These are phyloP conservation scores for Epizoanthus fatuus DNA, from an alignment of 92 coral and sea anemone genomes.

Conservation along the genomic window DNA sequence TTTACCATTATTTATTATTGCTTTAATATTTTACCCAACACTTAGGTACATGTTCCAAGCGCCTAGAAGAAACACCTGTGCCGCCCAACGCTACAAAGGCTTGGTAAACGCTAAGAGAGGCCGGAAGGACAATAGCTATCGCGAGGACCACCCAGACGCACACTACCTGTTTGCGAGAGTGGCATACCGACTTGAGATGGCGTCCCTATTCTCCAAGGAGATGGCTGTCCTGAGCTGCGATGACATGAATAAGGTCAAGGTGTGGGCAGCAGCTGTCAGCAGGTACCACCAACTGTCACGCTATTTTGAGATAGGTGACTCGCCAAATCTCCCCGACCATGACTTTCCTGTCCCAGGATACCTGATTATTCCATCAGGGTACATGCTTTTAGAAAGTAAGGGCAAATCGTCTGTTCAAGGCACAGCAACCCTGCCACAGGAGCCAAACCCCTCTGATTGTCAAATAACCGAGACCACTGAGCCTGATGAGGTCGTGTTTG, in stretches of 20 bases:
- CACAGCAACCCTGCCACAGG: background rate
- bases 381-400: conserved; percentile 9
- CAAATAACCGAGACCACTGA: conserved; percentile 1
- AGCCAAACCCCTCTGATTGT: background rate
- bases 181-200: conserved; percentile 16
- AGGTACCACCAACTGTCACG: conserved; percentile 38
- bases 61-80: conserved; percentile 9
- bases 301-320: conserved; percentile 31
- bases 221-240: conserved; percentile 21
- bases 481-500: conserved; percentile 3
- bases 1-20: background rate
- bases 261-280: conserved; percentile 33
- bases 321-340: conserved; percentile 47
- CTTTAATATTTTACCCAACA: background rate
- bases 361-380: conserved; percentile 3
- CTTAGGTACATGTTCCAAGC: conserved; percentile 24
- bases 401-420: background rate
- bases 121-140: conserved; percentile 46
- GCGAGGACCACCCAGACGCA: conserved; percentile 47
- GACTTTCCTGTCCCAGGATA: conserved; percentile 41
- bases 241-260: conserved; percentile 42
- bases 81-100: conserved; percentile 18
- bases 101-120: conserved; percentile 29
- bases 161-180: conserved; percentile 46
- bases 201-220: conserved; percentile 16